These are phyloP conservation scores for Aromia moschata DNA, from an alignment of 2,888 invertebrate genomes.

Conservation along the genomic window DNA sequence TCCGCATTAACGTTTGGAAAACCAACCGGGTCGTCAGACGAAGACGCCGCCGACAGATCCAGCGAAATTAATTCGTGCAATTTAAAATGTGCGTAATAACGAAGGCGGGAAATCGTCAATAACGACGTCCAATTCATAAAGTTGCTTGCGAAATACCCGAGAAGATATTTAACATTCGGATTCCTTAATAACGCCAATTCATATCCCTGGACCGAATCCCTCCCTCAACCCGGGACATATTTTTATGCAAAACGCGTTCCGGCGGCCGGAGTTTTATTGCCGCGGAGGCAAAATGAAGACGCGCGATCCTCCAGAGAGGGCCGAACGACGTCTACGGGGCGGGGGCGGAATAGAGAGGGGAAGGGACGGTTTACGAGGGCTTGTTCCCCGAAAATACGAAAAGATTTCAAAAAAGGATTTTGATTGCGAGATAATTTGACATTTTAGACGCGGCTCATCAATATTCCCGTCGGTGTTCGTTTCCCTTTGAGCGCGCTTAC, in stretches of 20 bases:
- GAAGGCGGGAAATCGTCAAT: constrained; percentile 50
- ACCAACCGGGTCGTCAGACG: too few relatives aligned
- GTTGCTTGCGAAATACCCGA: constrained; percentile 34
- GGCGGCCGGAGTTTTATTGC: constrained; percentile 61
- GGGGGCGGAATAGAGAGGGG: too few relatives aligned
- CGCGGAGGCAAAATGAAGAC: constrained; percentile 58
- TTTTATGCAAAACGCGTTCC: constrained; percentile 62
- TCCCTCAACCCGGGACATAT: constrained; percentile 58
- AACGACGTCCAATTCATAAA: constrained; percentile 42
- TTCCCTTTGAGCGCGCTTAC: constrained; percentile 43
- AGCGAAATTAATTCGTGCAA: constrained; percentile 38
- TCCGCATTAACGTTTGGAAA: too few relatives aligned
- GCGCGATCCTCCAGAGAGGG: constrained; percentile 54
- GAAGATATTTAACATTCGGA: constrained; percentile 57
- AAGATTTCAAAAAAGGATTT: constrained; percentile 52
- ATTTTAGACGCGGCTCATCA: constrained; percentile 50
- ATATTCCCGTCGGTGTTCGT: constrained; percentile 49
- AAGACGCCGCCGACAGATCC: too few relatives aligned
- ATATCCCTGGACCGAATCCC: constrained; percentile 56
- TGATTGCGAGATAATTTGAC: constrained; percentile 54
- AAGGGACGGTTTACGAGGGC: constrained; percentile 50
- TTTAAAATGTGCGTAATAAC: constrained; percentile 37
- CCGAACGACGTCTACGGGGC: constrained; percentile 52
- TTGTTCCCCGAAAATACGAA: constrained; percentile 53
- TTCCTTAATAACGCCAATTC: constrained; percentile 59